These are phyloP conservation scores for Cephalopachus bancanus DNA, from an alignment of 2,797 vertebrate species.

Conservation along the genomic window DNA sequence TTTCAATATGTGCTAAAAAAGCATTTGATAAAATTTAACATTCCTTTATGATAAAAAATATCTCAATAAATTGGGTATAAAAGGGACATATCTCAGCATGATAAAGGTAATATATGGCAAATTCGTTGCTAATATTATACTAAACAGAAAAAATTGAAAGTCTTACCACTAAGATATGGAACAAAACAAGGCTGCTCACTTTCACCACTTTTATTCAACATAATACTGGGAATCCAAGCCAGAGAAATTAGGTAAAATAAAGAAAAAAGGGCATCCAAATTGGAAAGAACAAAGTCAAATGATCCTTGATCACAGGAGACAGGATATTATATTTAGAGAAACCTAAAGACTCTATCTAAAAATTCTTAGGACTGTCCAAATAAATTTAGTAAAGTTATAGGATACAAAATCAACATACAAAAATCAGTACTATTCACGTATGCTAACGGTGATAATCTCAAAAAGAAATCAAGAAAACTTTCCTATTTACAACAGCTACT, in stretches of 20 bases:
- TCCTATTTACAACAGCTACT: not conserved
- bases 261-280: not conserved
- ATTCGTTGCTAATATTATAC: not conserved
- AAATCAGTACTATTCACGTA: not conserved
- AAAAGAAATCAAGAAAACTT: not conserved
- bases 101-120: no score
- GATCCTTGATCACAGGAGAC: not conserved
- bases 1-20: not conserved
- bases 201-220: not conserved
- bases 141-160: not conserved
- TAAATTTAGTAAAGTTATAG: not conserved
- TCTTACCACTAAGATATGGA: not conserved
- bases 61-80: no score
- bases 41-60: not conserved
- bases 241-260: not conserved
- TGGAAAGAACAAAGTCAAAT: not conserved
- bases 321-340: not conserved
- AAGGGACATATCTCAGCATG: no score
- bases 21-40: not conserved
- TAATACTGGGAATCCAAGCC: not conserved
- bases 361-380: not conserved
- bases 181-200: not conserved
- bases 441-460: not conserved
- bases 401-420: not conserved
- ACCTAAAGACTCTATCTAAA: not conserved